phyloP scores from a whole-genome alignment of 2,113 vertebrate species.

The Syngnathus typhle region DNA sequence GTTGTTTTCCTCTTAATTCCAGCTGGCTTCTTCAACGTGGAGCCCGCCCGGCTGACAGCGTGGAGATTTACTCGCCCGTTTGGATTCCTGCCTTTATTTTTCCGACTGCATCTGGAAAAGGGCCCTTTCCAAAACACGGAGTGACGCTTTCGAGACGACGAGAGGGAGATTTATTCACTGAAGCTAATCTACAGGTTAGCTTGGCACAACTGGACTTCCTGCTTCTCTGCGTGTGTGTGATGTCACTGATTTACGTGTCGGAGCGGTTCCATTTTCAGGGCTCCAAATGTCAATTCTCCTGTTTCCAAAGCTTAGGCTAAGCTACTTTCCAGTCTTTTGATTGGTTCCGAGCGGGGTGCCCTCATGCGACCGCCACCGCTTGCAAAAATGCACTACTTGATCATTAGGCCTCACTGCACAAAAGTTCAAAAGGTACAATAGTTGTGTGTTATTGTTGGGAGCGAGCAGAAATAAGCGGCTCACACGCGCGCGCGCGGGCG shows the following conservation, averaged over 20 bases:
- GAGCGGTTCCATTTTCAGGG: too few species aligned
- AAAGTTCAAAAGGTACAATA: not conserved
- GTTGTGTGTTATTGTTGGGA: not conserved
- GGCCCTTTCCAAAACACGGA: not conserved
- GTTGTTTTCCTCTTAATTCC: not conserved
- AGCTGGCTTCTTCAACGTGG: not conserved
- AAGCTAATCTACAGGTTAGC: not conserved
- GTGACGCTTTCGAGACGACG: not conserved
- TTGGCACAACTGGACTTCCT: not conserved
- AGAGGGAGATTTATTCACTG: not conserved
- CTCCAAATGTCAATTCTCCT: not conserved
- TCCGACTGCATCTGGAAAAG: not conserved
- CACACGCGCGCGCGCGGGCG: slow-evolving; percentile 6
- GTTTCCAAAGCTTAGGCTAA: not conserved
- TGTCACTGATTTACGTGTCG: not conserved
- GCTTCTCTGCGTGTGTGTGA: not conserved
- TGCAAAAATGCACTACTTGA: too few species aligned
- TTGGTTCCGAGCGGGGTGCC: too few species aligned
- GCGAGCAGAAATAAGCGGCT: slow-evolving; percentile 14
- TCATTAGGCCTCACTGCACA: too few species aligned
- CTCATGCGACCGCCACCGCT: too few species aligned
- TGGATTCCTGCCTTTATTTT: not conserved
- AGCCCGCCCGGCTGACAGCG: not conserved
- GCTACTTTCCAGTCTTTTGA: too few species aligned
- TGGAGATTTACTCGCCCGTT: not conserved